phyloP scores from a whole-genome alignment of 2,113 vertebrate species.

The Podarcis muralis region DNA sequence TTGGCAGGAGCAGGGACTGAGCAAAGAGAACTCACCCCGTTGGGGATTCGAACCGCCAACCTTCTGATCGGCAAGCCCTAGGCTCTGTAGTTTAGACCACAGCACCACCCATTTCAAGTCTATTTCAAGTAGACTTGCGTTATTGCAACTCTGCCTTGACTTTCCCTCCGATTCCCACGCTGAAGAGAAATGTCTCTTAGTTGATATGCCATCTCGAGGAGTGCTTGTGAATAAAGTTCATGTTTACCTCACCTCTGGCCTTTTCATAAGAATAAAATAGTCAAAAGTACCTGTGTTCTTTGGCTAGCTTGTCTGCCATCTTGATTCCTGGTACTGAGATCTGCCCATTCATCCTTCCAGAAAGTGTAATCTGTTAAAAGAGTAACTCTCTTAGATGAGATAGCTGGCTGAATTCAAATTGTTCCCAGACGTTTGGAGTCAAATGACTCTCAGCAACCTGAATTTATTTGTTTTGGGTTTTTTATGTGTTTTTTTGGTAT shows the following conservation, averaged over 20 bases:
- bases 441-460: not conserved
- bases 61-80: no score
- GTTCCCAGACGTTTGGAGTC: not conserved
- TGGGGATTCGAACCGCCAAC: no score
- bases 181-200: not conserved
- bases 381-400: not conserved
- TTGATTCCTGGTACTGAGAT: not conserved
- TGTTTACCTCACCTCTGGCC: not conserved
- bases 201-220: not conserved
- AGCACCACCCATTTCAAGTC: no score
- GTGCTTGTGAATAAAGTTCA: not conserved
- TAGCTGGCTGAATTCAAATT: not conserved
- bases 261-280: not conserved
- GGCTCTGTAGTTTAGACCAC: no score
- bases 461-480: not conserved
- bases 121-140: conserved; percentile 6
- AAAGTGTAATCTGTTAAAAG: not conserved
- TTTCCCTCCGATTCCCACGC: not conserved
- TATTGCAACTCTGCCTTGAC: not conserved
- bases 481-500: not conserved
- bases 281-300: not conserved
- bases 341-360: not conserved
- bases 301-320: not conserved
- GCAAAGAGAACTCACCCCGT: no score
- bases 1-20: no score